Conservation (phyloP, 2,113 vertebrate genomes). For the Cyanoliseus patagonus region DNA sequence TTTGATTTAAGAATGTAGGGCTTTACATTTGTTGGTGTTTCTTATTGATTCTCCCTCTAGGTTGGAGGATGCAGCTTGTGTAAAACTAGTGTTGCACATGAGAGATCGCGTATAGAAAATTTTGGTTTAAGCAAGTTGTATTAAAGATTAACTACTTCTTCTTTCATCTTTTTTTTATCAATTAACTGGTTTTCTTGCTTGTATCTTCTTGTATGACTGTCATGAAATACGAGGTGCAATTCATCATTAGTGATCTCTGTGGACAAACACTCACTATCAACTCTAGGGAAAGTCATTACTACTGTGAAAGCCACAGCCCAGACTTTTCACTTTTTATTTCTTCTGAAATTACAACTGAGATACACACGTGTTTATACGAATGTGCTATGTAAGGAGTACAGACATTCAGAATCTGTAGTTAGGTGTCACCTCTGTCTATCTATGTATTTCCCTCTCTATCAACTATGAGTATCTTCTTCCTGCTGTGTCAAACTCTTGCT, state of each 20-base stretch:
- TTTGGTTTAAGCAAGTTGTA: not conserved
- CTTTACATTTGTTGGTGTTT: conserved; percentile 19
- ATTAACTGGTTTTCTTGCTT: not conserved
- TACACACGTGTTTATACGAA: not conserved
- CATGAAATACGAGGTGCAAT: not conserved
- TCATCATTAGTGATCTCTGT: not conserved
- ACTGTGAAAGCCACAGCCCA: not conserved
- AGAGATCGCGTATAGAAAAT: not conserved
- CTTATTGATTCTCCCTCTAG: not conserved
- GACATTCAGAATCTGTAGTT: not conserved
- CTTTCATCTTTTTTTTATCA: not conserved
- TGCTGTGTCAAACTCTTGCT: not conserved
- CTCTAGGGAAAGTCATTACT: not conserved
- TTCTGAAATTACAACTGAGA: not conserved
- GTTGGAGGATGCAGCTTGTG: not conserved
- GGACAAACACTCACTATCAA: not conserved
- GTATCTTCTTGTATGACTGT: not conserved
- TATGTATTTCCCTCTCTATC: not conserved
- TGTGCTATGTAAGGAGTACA: not conserved
- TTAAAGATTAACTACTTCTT: not conserved
- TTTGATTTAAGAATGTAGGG: conserved; percentile 28
- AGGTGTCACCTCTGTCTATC: not conserved
- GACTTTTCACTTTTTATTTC: not conserved
- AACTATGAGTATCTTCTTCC: not conserved
- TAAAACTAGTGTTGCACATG: not conserved